phyloP scores from a whole-genome alignment of 2,797 vertebrate species.

The Potorous gilbertii region DNA sequence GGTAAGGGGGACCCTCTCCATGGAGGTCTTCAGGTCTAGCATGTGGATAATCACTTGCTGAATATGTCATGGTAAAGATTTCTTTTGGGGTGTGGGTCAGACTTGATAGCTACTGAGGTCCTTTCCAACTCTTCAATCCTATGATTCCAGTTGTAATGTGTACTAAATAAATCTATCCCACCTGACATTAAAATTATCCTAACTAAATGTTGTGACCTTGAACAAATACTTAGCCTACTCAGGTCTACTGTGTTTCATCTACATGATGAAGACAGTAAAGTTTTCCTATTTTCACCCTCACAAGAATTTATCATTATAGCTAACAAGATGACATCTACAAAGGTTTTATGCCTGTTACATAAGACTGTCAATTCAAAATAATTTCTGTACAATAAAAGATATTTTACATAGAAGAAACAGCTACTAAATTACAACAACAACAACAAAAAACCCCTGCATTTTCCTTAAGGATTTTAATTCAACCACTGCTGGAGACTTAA shows the following conservation, averaged over 20 bases:
- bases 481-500: background rate
- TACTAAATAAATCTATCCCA: background rate
- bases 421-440: background rate
- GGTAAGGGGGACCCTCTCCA: background rate
- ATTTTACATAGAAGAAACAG: background rate
- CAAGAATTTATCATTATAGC: slow-evolving; percentile 43
- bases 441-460: background rate
- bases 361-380: slow-evolving; percentile 39
- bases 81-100: background rate
- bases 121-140: background rate
- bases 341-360: slow-evolving; percentile 14
- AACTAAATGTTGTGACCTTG: slow-evolving; percentile 9
- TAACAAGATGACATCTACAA: slow-evolving; percentile 8
- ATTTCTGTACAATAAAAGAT: slow-evolving; percentile 14
- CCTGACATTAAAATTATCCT: background rate
- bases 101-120: background rate
- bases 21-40: background rate
- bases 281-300: background rate
- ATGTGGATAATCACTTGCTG: background rate
- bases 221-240: background rate
- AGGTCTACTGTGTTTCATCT: slow-evolving; percentile 26
- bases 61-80: background rate
- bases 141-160: background rate
- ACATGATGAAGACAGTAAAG: background rate
- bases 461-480: slow-evolving; percentile 16